Evolutionary conservation across 1,140 invertebrate genomes (phyloP), one percentile per base, ranked within the genome.

Genomic region (Spodoptera litura): DNA sequence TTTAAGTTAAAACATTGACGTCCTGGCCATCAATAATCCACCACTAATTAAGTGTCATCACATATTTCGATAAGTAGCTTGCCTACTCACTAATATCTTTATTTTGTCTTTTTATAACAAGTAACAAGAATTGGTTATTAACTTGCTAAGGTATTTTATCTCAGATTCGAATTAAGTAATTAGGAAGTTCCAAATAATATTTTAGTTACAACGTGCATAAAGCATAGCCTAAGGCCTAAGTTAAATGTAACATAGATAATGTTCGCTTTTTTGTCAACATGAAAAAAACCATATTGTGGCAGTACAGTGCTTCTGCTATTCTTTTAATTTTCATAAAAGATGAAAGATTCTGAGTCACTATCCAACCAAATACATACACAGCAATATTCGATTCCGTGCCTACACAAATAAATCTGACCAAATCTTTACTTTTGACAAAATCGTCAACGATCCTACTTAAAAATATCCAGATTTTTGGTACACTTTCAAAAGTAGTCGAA

Each of bases 401-500:
- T 58, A 35, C 12, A 35, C 3, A 31, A 44, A 44, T 12, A 3
- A 20, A 25, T 66, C 15, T 66, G 38, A 44, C 44, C 62, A 66
- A 66, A 15, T 49, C 31, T 62, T 38, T n/a, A 62, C 27, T 9
- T 62, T 66, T 25, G 62, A 10, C 35, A 66, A 51, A 73, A 59
- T 10, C 56, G n/a, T 71, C 52, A 44, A 44, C 38, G 38, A 27
- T 27, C 20, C 25, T 25, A 13, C 13, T 20, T 27, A 44, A 49
- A 66, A 66, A 49, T 44, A 64, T 64, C 27, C 38, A n/a, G 55
- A 58, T 58, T 53, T 13, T 53, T 70, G n/a, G 38, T 70, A 70
- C 27, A 56, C 68, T 71, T 71, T 71, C 68, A 71, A 71, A 71
- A 71, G 27, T 56, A 71, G 27, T 71, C 51, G 44, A 71, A 71